Percentiles rank a stretch among this genome's conserved stretches.
Conservation (phyloP, 2,113 vertebrate genomes). For the Carassius gibelio region DNA sequence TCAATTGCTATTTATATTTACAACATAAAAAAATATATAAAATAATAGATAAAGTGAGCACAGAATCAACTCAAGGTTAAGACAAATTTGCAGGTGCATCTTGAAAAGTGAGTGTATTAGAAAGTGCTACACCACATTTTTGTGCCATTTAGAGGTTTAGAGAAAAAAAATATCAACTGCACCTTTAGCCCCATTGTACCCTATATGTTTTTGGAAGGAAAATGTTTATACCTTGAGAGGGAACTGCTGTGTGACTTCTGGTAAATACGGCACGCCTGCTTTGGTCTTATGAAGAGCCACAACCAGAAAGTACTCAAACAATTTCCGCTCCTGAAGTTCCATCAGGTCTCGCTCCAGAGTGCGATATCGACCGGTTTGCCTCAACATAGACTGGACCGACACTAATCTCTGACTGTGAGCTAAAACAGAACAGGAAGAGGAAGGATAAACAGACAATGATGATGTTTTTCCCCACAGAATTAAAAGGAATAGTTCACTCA, state of each 20-base stretch:
- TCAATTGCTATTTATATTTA: too few species aligned
- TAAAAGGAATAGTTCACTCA: background rate
- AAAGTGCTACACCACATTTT: background rate
- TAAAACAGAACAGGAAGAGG: slow-evolving; percentile 53
- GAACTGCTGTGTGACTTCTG: slow-evolving; percentile 95
- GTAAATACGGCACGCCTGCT: slow-evolving; percentile 86
- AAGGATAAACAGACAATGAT: background rate
- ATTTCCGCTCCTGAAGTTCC: slow-evolving; percentile 88
- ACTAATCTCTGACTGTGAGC: slow-evolving; percentile 94
- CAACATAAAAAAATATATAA: too few species aligned
- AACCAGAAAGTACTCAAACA: slow-evolving; percentile 95
- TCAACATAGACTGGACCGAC: slow-evolving; percentile 90
- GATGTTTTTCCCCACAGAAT: background rate
- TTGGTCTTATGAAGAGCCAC: slow-evolving; percentile 92
- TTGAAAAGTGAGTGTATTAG: too few species aligned
- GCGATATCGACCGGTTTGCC: slow-evolving; percentile 82
- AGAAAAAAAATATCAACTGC: too few species aligned
- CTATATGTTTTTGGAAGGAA: too few species aligned
- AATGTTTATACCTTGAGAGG: slow-evolving; percentile 82
- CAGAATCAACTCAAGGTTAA: too few species aligned
- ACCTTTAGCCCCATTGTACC: too few species aligned
- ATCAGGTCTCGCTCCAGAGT: slow-evolving; percentile 85
- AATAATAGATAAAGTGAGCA: too few species aligned
- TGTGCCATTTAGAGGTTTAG: too few species aligned
- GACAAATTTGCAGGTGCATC: too few species aligned